phyloP scores from a whole-genome alignment of 2,113 vertebrate species.

The Copsychus sechellarum region DNA sequence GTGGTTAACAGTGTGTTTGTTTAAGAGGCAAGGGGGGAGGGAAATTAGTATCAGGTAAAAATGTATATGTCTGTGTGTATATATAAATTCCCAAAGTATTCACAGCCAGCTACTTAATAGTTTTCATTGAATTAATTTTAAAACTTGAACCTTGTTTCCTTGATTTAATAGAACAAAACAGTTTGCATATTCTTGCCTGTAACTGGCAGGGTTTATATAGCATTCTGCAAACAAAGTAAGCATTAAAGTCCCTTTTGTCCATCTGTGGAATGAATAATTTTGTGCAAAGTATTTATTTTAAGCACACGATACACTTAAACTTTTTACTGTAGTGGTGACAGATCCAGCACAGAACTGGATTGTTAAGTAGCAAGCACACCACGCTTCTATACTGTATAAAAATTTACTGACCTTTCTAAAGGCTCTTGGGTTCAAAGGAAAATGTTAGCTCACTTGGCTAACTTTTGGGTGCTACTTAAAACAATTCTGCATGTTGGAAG shows the following conservation, averaged over 20 bases:
- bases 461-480: slow-evolving; percentile 37
- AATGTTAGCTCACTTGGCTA: slow-evolving; percentile 65
- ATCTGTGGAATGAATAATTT: slow-evolving; percentile 75
- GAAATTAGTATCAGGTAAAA: slow-evolving; percentile 63
- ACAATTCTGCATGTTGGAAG: background rate
- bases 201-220: slow-evolving; percentile 63
- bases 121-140: slow-evolving; percentile 80
- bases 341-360: slow-evolving; percentile 76
- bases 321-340: slow-evolving; percentile 79
- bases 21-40: slow-evolving; percentile 26
- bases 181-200: slow-evolving; percentile 74
- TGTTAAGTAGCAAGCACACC: slow-evolving; percentile 66
- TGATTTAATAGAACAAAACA: slow-evolving; percentile 76
- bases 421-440: slow-evolving; percentile 66
- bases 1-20: slow-evolving; percentile 65
- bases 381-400: slow-evolving; percentile 50
- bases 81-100: slow-evolving; percentile 70
- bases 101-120: slow-evolving; percentile 72
- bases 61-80: background rate
- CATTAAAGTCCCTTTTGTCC: slow-evolving; percentile 71
- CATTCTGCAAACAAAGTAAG: slow-evolving; percentile 67
- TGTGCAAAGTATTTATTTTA: slow-evolving; percentile 79
- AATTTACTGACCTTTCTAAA: slow-evolving; percentile 58
- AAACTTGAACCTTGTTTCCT: slow-evolving; percentile 76
- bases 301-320: slow-evolving; percentile 68